Conservation (phyloP, 2,888 invertebrate species). For the Matsumyia berberina region DNA sequence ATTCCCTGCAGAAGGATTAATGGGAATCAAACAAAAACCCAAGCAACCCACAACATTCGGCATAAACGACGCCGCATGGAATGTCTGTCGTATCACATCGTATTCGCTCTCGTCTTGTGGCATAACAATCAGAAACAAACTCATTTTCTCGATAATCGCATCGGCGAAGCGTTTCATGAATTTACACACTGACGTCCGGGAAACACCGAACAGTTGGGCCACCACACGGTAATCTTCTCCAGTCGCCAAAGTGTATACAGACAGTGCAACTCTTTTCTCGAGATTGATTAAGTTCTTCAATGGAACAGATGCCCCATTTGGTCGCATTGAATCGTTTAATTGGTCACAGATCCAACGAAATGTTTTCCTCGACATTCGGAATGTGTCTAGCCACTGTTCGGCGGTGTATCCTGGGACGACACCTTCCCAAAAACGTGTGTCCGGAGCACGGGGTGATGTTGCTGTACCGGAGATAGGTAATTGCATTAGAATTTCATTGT, state of each 20-base stretch:
- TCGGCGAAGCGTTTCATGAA: slow-evolving; percentile 81
- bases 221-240: slow-evolving; percentile 81
- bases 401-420: slow-evolving; percentile 77
- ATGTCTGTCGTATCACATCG: slow-evolving; percentile 79
- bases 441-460: slow-evolving; percentile 1
- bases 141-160: slow-evolving; percentile 79
- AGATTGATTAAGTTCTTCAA: slow-evolving; percentile 78
- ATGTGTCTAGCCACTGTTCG: slow-evolving; percentile 80
- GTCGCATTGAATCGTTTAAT: slow-evolving; percentile 77
- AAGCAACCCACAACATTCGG: slow-evolving; percentile 81
- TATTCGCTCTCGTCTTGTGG: slow-evolving; percentile 79
- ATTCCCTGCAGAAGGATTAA: slow-evolving; percentile 76
- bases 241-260: slow-evolving; percentile 81
- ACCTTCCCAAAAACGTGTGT: slow-evolving; percentile 77
- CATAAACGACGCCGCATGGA: slow-evolving; percentile 81
- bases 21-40: slow-evolving; percentile 80
- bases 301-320: slow-evolving; percentile 71
- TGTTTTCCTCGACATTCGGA: slow-evolving; percentile 80
- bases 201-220: slow-evolving; percentile 80
- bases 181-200: slow-evolving; percentile 79
- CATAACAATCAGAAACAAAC: slow-evolving; percentile 78
- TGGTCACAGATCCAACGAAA: slow-evolving; percentile 80
- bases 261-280: slow-evolving; percentile 81
- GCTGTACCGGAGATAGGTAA: slow-evolving; percentile 75
- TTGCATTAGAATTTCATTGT: slow-evolving; percentile 80